phyloP scores from a whole-genome alignment of 37 sponge, comb jelly and placozoan species.

The Cladorhizidae sp. region DNA sequence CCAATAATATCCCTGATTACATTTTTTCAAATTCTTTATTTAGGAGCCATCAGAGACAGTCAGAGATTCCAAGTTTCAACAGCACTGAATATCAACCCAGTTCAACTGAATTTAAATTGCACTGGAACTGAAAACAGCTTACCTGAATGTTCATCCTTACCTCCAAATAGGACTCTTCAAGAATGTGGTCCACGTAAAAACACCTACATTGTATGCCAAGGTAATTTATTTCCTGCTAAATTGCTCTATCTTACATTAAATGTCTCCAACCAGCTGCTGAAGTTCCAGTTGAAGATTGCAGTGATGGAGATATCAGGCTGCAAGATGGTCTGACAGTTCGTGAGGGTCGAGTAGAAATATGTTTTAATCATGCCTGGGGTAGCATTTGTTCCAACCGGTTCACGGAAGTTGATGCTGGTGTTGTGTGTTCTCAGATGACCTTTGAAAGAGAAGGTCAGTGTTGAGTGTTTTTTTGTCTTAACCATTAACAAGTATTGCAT shows the following conservation, averaged over 20 bases:
- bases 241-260: not conserved
- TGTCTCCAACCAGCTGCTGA: not conserved
- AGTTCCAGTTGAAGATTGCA: constrained; percentile 1
- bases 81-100: too few species aligned
- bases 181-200: not conserved
- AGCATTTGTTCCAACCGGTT: constrained; percentile 5
- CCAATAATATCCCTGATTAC: not conserved
- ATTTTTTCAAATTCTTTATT: not conserved
- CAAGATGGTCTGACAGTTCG: constrained; percentile 11
- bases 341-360: constrained; percentile 34
- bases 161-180: not conserved
- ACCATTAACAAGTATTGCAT: too few species aligned
- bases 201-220: constrained; percentile 34
- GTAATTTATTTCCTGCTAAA: not conserved
- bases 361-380: constrained; percentile 35
- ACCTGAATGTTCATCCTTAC: constrained; percentile 1
- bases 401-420: constrained; percentile 1
- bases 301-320: constrained; percentile 8
- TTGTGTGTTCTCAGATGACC: constrained; percentile 18
- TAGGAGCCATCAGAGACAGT: constrained; percentile 4
- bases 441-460: constrained; percentile 14
- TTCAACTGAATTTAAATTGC: not conserved
- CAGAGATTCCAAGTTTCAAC: constrained; percentile 6
- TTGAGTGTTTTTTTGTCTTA: not conserved
- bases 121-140: constrained; percentile 6